Percentiles rank a stretch among this genome's conserved stretches.
phyloP scores from a whole-genome alignment of 2,888 invertebrate genomes.

The Diarsia dahlii region DNA sequence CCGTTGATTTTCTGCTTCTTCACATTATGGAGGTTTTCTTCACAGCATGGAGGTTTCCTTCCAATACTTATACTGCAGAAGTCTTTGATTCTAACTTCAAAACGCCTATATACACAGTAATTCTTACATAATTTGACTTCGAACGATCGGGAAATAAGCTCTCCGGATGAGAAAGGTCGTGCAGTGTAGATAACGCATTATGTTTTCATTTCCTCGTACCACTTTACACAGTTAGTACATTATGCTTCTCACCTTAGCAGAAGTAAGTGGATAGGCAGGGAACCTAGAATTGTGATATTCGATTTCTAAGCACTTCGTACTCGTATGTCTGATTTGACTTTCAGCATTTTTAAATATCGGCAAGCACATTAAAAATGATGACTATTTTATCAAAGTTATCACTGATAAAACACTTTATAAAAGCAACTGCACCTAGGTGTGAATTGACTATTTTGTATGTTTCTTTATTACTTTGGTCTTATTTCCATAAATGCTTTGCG shows the following conservation, averaged over 20 bases:
- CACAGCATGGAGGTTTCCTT: too few species aligned
- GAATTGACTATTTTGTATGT: background rate
- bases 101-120: background rate
- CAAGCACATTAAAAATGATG: background rate
- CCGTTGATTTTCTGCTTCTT: too few species aligned
- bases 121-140: background rate
- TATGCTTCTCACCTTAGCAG: background rate
- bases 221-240: background rate
- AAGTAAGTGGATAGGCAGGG: background rate
- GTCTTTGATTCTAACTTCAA: background rate
- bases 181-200: constrained; percentile 17
- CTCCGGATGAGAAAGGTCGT: constrained; percentile 37
- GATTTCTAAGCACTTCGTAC: background rate
- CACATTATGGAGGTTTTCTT: too few species aligned
- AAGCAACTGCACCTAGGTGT: background rate
- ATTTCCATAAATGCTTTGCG: background rate
- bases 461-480: background rate
- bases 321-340: background rate
- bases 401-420: background rate
- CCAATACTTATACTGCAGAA: background rate
- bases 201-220: constrained; percentile 27
- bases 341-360: background rate
- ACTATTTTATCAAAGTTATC: background rate
- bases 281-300: background rate
- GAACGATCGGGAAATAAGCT: constrained; percentile 32